Evolutionary conservation across 2,113 vertebrate species (phyloP).

Genomic region (Platichthys stellatus): DNA sequence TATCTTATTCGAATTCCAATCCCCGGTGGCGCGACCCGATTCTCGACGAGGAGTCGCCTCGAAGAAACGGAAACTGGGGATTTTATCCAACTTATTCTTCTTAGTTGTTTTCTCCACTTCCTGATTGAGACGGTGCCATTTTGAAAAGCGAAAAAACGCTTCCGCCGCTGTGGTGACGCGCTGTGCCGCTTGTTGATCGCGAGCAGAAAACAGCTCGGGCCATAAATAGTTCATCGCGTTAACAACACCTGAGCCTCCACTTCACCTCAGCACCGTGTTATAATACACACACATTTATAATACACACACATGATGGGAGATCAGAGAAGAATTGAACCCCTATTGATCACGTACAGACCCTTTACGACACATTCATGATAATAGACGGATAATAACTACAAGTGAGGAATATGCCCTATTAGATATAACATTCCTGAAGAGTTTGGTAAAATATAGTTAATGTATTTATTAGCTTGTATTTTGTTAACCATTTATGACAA

Average conservation of each 20-base stretch:
- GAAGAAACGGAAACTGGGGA: slow-evolving; percentile 42
- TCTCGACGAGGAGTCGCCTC: slow-evolving; percentile 41
- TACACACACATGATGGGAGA: neutral
- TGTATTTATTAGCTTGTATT: neutral
- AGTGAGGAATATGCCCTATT: neutral
- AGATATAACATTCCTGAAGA: neutral
- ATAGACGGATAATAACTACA: neutral
- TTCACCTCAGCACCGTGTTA: neutral
- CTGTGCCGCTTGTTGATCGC: slow-evolving; percentile 44
- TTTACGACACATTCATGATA: neutral
- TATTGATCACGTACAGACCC: neutral
- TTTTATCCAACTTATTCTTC: slow-evolving; percentile 77
- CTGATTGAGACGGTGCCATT: slow-evolving; percentile 83
- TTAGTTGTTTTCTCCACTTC: slow-evolving; percentile 79
- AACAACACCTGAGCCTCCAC: neutral
- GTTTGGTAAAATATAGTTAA: neutral
- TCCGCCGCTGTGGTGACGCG: slow-evolving; percentile 79
- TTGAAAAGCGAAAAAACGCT: slow-evolving; percentile 82
- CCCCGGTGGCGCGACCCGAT: neutral
- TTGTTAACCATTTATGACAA: neutral
- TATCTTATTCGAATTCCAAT: slow-evolving; percentile 50
- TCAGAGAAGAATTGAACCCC: neutral
- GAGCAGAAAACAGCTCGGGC: slow-evolving; percentile 12
- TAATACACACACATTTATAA: neutral
- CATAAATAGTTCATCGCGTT: slow-evolving; percentile 38